Evolutionary conservation across 1,140 invertebrate genomes (phyloP).

Genomic region (Delia radicum): DNA sequence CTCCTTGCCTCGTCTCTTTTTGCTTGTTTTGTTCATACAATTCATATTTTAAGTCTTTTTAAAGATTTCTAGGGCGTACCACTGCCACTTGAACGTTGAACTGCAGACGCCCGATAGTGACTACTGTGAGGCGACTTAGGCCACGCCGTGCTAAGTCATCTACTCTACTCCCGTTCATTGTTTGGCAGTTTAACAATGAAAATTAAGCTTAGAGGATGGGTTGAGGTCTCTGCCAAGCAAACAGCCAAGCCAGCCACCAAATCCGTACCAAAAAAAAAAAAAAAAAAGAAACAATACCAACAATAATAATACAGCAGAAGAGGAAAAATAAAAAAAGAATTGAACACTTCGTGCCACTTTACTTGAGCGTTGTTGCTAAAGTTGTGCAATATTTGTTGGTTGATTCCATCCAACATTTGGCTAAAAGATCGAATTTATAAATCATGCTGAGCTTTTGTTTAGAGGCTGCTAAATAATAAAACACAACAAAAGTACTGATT

Average conservation of each 20-base stretch:
- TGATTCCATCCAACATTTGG: constrained; percentile 6
- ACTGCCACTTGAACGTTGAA: constrained; percentile 56
- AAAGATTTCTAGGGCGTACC: constrained; percentile 27
- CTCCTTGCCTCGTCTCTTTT: neutral
- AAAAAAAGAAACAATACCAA: neutral
- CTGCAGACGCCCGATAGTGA: constrained; percentile 55
- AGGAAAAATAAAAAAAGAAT: constrained; percentile 6
- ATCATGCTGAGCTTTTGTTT: constrained; percentile 19
- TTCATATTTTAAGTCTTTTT: neutral
- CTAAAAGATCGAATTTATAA: constrained; percentile 18
- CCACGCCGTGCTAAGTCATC: constrained; percentile 11
- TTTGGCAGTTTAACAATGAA: constrained; percentile 10
- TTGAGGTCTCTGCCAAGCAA: constrained; percentile 17
- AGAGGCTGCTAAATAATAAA: neutral
- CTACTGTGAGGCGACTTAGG: constrained; percentile 42
- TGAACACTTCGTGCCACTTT: constrained; percentile 22
- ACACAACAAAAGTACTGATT: too few relatives aligned
- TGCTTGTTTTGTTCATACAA: neutral
- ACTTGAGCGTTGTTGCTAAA: neutral
- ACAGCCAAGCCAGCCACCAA: neutral
- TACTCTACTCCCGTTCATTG: constrained; percentile 15
- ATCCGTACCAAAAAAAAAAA: neutral
- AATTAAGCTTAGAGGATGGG: neutral
- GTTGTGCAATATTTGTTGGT: constrained; percentile 12
- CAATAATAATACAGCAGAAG: neutral